Base-by-base conservation (phyloP, 2,797 vertebrate genomes). In the Acanthis flammea region DNA sequence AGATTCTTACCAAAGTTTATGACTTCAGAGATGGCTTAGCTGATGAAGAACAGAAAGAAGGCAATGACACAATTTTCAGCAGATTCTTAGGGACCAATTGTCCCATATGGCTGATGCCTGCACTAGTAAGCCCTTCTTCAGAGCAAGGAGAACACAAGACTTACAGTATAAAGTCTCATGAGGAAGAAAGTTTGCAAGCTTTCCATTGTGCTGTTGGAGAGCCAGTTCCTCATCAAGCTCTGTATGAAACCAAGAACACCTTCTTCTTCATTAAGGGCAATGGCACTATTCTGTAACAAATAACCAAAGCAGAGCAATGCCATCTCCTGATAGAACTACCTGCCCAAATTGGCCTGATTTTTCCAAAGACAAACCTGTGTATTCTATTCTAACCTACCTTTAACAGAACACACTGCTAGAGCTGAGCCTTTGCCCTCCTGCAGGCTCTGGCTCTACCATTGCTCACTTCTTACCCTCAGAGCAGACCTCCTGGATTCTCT, bases 141-240 rank as follows among this genome's bases (percentile, higher is more conserved):
- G 48, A 55, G 31, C 16, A 61, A 19, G 31, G 9, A 75, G n/a
- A 90, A 14, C 15, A 25, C 53, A 45, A 31, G 33, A 37, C 3
- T 37, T 75, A 22, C 2, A 33, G 1, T 3, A 0, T 31, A 41
- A 35, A 78, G 2, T 57, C 39, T 37, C 35, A 31, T 7, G 6
- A 72, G 47, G 44, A 74, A 67, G 35, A 55, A 85, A 72, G 18
- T 79, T 63, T 72, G 22, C 61, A 68, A 44, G 16, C 14, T 75
- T 87, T 68, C 19, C 22, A 22, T 16, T 25, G 22, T 0, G 0
- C 13, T 35, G 3, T 7, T 70, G 61, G 37, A 63, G 41, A 86
- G 14, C 5, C 18, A 5, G 27, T 62, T 83, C 41, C 77, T 70
- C 47, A 31, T 30, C 42, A 42, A 24, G 4, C 19, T 92, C 33